Evolutionary conservation across 2,797 vertebrate species (phyloP), one percentile per base, ranked within the genome.

Genomic region (Sylvilagus floridanus): DNA sequence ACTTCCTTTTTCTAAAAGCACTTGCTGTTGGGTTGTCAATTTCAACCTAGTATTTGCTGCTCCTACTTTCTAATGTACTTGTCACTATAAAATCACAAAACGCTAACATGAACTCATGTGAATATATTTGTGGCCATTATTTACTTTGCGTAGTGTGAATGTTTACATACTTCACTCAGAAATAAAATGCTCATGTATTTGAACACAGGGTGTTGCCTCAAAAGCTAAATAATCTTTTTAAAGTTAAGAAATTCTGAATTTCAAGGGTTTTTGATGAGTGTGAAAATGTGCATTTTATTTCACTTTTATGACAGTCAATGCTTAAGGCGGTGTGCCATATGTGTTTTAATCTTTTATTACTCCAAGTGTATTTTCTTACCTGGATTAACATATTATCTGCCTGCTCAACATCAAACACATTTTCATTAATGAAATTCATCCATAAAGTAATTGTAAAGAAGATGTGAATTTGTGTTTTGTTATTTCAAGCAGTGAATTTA

Each of bases 201-300:
- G 54, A 95, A 35, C 52, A 60, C 2, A n/a, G 24, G 2, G 16
- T 82, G 62, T 81, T 82, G 22, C 6, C 17, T 86, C 60, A 28
- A 78, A 16, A 9, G 5, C 12, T 42, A 1, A 4, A 62, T 52
- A 0, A 5, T 8, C 16, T 84, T 54, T 90, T 32, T 35, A 82
- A 95, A 84, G 17, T 63, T 17, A 19, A 75, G 69, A 76, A 71
- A 65, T 68, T 35, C 5, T 86, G 42, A 92, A 68, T 77, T 88
- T n/a, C 3, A 71, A 72, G 28, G 1, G 0, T 72, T 91, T 91
- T 84, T 19, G 50, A 24, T 83, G 24, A 75, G 66, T 22, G 6
- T 75, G 37, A 19, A 82, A 84, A 65, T 60, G 54, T 77, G 21
- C 10, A 47, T 87, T 75, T 42, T 63, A 60, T 75, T 42, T 63